phyloP scores from a whole-genome alignment of 2,113 vertebrate genomes.

The Lophochroa leadbeateri region DNA sequence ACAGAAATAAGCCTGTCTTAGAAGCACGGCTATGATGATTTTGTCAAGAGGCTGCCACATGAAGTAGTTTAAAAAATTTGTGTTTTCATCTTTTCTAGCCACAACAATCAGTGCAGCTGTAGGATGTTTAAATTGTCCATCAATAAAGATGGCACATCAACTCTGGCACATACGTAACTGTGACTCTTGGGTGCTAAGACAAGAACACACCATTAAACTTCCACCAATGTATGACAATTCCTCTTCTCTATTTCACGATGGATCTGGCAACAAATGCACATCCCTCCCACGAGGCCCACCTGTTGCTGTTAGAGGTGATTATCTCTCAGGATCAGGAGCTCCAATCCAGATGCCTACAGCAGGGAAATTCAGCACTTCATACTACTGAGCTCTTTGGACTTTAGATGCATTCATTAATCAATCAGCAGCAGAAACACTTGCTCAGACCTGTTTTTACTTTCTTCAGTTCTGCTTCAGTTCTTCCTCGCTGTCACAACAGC shows the following conservation, averaged over 20 bases:
- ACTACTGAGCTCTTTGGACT: background rate
- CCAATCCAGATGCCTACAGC: background rate
- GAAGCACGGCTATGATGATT: background rate
- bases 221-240: fast-evolving
- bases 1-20: background rate
- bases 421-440: background rate
- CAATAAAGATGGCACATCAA: background rate
- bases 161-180: background rate
- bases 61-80: background rate
- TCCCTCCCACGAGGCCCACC: fast-evolving
- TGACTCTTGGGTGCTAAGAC: background rate
- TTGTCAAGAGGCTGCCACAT: background rate
- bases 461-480: background rate
- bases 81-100: background rate
- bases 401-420: background rate
- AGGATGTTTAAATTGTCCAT: background rate
- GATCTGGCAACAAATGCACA: background rate
- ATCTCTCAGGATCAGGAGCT: background rate
- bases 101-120: background rate
- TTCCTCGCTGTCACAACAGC: background rate
- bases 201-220: background rate
- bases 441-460: background rate
- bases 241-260: fast-evolving
- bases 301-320: background rate
- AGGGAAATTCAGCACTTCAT: background rate